These are phyloP conservation scores for Pipistrellus pygmaeus DNA, from an alignment of 2,797 vertebrate species.

Conservation along the genomic window DNA sequence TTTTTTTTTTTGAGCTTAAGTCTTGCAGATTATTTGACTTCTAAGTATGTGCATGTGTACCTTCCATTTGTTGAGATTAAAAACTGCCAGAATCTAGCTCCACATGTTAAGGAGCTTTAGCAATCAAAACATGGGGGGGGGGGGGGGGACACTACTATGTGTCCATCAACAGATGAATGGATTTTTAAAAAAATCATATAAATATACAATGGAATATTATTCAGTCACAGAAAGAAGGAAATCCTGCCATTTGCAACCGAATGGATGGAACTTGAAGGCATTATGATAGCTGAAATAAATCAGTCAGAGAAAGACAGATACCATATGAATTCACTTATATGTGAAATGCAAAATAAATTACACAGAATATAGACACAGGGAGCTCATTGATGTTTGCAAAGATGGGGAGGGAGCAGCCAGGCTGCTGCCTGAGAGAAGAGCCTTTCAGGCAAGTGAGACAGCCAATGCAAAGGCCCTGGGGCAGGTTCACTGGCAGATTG, in stretches of 20 bases:
- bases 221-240: neutral
- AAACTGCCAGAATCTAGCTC: neutral
- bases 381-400: neutral
- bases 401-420: neutral
- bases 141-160: neutral
- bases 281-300: no score
- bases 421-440: neutral
- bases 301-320: no score
- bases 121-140: neutral
- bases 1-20: neutral
- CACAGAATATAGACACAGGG: no score
- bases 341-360: no score
- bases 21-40: constrained; percentile 21
- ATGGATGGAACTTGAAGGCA: no score
- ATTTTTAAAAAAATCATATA: neutral
- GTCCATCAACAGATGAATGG: neutral
- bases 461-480: neutral
- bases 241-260: neutral
- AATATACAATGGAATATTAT: neutral
- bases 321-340: no score
- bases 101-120: neutral
- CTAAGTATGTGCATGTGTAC: neutral
- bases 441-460: neutral
- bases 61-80: constrained; percentile 5
- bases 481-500: neutral